These are phyloP conservation scores for Lasioglossum albipes DNA, from an alignment of 1,140 invertebrate species.

Conservation along the genomic window DNA sequence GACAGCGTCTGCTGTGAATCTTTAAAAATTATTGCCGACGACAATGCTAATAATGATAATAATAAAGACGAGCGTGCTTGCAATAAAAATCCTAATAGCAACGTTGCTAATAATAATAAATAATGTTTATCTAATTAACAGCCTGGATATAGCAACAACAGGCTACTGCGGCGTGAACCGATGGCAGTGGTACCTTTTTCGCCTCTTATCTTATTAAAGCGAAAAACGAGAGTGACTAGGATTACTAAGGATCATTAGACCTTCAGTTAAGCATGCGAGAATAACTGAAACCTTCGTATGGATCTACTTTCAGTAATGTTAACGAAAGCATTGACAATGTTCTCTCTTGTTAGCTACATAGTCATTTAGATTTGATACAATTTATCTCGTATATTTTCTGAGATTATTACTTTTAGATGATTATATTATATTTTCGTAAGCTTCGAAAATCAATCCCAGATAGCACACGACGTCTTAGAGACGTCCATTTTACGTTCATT, in stretches of 20 bases:
- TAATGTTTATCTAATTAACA: constrained; percentile 57
- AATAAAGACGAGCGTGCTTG: constrained; percentile 24
- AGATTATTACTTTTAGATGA: not conserved
- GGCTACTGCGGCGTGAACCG: constrained; percentile 40
- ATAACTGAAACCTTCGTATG: not conserved
- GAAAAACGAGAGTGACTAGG: constrained; percentile 58
- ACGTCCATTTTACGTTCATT: no score
- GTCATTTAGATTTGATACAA: not conserved
- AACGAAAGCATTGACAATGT: not conserved
- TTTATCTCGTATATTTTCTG: not conserved
- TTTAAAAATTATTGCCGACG: not conserved
- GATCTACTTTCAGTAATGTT: not conserved
- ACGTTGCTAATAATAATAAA: constrained; percentile 40
- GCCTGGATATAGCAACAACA: constrained; percentile 51
- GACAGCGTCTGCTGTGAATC: constrained; percentile 1
- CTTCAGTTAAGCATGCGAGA: constrained; percentile 10
- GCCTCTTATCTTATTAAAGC: constrained; percentile 40
- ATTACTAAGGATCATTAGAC: constrained; percentile 48
- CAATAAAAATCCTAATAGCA: constrained; percentile 15
- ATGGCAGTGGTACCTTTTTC: constrained; percentile 56
- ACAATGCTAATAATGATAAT: not conserved
- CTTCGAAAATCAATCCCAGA: no score
- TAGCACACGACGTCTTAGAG: no score
- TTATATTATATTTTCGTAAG: no score
- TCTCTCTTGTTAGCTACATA: not conserved